Conservation (phyloP, 2,888 invertebrate species). For the Celastrina argiolus region DNA sequence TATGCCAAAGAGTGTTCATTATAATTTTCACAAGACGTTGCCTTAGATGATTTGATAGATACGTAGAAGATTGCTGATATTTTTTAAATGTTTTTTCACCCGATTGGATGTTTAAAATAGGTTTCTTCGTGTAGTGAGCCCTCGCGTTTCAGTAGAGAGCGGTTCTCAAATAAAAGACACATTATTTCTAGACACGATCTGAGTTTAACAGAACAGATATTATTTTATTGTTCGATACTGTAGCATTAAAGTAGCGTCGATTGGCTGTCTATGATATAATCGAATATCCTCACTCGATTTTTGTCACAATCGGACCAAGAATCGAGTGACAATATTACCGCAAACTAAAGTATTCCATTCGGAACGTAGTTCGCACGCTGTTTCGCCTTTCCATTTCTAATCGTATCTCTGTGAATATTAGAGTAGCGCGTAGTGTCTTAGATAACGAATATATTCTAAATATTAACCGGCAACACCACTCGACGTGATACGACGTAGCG, state of each 20-base stretch:
- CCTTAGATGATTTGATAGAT: constrained; percentile 16
- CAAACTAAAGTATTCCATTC: constrained; percentile 25
- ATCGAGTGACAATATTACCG: constrained; percentile 17
- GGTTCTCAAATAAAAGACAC: constrained; percentile 15
- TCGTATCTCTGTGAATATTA: constrained; percentile 75
- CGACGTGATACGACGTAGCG: constrained; percentile 71
- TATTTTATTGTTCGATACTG: constrained; percentile 34
- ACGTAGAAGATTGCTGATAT: constrained; percentile 7
- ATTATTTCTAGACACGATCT: constrained; percentile 18
- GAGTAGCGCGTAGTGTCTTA: constrained; percentile 74
- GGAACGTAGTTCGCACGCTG: constrained; percentile 61
- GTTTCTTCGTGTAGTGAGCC: not conserved
- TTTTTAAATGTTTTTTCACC: constrained; percentile 18
- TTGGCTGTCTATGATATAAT: constrained; percentile 52
- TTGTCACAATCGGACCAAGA: constrained; percentile 23
- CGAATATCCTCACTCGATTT: constrained; percentile 26
- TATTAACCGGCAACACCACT: constrained; percentile 73
- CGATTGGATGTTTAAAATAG: not conserved
- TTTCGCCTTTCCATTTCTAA: constrained; percentile 68
- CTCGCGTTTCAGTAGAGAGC: not conserved
- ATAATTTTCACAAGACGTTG: constrained; percentile 17
- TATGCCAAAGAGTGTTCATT: constrained; percentile 14
- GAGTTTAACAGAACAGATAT: constrained; percentile 29
- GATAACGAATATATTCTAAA: constrained; percentile 73
- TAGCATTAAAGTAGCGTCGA: constrained; percentile 41